These are phyloP conservation scores for Hoplodrina ambigua DNA, from an alignment of 2,888 invertebrate genomes.

Conservation along the genomic window DNA sequence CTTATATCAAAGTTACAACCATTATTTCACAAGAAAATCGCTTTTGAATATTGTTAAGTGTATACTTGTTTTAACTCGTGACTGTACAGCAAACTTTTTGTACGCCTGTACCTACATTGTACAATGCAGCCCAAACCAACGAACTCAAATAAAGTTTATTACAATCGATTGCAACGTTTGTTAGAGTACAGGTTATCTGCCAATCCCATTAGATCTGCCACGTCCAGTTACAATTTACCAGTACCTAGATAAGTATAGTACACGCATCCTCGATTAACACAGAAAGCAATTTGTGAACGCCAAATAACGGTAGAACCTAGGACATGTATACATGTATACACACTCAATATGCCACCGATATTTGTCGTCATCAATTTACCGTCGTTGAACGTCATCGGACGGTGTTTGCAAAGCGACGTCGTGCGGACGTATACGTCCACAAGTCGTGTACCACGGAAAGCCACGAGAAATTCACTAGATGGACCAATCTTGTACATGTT, in stretches of 20 bases:
- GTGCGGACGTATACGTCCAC: constrained; percentile 57
- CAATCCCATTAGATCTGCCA: constrained; percentile 15
- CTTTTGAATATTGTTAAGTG: too few relatives aligned
- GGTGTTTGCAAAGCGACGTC: constrained; percentile 73
- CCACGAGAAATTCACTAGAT: constrained; percentile 82
- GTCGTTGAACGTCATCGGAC: constrained; percentile 73
- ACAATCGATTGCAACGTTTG: constrained; percentile 18
- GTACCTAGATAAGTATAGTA: not conserved
- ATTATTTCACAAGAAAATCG: too few relatives aligned
- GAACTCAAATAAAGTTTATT: constrained; percentile 26
- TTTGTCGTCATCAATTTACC: constrained; percentile 79
- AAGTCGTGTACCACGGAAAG: constrained; percentile 78
- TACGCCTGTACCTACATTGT: too few relatives aligned
- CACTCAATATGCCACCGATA: constrained; percentile 67
- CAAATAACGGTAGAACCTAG: constrained; percentile 44
- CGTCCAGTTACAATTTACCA: constrained; percentile 26
- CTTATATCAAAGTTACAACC: too few relatives aligned
- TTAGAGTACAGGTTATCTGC: constrained; percentile 22
- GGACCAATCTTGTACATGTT: constrained; percentile 73
- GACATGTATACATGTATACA: constrained; percentile 30
- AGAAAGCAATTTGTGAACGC: constrained; percentile 53
- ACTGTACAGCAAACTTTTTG: too few relatives aligned
- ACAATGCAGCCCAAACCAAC: not conserved
- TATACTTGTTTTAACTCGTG: too few relatives aligned
- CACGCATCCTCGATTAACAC: constrained; percentile 27